These are phyloP conservation scores for Liasis olivaceus DNA, from an alignment of 2,797 vertebrate species.

Conservation along the genomic window DNA sequence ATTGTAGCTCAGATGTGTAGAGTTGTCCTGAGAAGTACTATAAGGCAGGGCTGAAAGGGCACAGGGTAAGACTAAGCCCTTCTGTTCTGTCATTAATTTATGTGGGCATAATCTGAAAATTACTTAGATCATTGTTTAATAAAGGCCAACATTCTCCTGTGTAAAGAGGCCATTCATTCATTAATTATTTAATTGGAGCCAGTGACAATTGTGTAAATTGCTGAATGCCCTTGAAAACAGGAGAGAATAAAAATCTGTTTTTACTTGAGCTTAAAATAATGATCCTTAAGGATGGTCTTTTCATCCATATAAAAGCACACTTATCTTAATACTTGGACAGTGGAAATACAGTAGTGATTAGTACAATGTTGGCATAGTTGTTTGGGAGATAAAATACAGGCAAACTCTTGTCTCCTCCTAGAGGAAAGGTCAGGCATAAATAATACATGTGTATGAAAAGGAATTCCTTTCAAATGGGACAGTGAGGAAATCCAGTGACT, in stretches of 20 bases:
- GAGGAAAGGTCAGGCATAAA: neutral
- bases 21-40: neutral
- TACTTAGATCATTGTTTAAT: neutral
- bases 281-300: neutral
- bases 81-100: neutral
- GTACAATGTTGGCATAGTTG: neutral
- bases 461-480: neutral
- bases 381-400: neutral
- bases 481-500: neutral
- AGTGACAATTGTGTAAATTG: neutral
- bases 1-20: neutral
- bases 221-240: neutral
- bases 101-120: neutral
- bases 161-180: neutral
- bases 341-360: neutral
- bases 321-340: neutral
- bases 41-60: neutral
- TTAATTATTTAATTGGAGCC: neutral
- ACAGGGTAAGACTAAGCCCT: neutral
- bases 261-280: neutral
- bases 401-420: neutral
- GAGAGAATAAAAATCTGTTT: neutral
- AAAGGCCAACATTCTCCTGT: neutral
- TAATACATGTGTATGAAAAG: neutral
- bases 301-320: neutral